Base-by-base conservation (phyloP, 53 echinoderm and acorn worm genomes). In the Henricia sp. region DNA sequence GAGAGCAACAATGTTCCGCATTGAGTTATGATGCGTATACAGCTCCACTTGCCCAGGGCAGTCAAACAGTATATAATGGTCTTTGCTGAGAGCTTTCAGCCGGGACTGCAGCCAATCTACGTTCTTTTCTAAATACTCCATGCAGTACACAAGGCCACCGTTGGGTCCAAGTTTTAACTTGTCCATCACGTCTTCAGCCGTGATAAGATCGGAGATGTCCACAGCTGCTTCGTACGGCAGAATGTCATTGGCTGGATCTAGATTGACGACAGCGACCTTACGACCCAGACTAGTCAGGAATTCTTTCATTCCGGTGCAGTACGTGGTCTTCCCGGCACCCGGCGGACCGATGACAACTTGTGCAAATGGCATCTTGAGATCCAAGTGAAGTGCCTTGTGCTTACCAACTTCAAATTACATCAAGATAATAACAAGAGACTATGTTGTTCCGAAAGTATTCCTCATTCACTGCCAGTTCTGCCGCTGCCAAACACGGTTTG, bases 21-120 rank as follows among this genome's bases (percentile, higher is more conserved):
- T 89, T 6, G 96, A 96, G 83, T 93, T 89, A 54, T 96, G 96
- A 74, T 96, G 96, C 5, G 96, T 96, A 72, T 90, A 96, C 0
- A 96, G 92, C 57, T 96, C 96, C 30, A 96, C 96, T 72, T 96
- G 96, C 2, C 96, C 96, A 12, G 96, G 96, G 59, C 96, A 96
- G 44, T 96, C 96, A 96, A 96, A 93, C 37, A 96, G 56, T 37
- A 96, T 19, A 52, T 96, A 96, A 57, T 86, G 86, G 77, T 91
- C 96, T 32, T 90, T 85, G 36, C 77, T 62, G 29, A 85, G 63
- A 38, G 92, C 84, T 44, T 60, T 10, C n/a, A 96, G 52, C 46
- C 93, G 85, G 43, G 58, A 63, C 60, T 93, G 83, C 42, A 96
- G 67, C 96, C 96, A 96, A 72, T 96, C 96, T 12, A 93, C 26